Evolutionary conservation across 2,888 invertebrate genomes (phyloP), one percentile per base, ranked within the genome.

Genomic region (Eutolmus rufibarbis): DNA sequence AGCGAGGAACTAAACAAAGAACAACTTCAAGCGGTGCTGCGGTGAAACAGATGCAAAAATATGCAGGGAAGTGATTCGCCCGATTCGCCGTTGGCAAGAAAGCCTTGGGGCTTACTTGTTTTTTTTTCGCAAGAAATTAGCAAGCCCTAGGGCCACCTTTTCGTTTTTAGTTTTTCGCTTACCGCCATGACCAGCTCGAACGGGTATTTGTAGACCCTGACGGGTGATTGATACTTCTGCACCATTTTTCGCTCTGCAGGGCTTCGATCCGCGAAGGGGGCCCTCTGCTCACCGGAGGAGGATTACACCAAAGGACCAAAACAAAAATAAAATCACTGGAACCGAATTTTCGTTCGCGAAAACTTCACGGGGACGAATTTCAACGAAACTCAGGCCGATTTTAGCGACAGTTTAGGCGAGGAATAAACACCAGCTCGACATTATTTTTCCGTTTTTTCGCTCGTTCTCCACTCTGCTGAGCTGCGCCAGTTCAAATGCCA

Each of bases 121-220:
- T 40, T 8, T 78, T 19, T 40, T 34, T 34, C 34, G 31, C 19
- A 12, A 76, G 9, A 34, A 76, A 76, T 76, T 76, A 76, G 14
- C 23, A 9, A 23, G 9, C 19, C 28, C 8, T 66, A 66, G 4
- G 66, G 19, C 7, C 16, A 4, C 9, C 19, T 23, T 66, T 56
- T 56, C n/a, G 0, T 7, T 56, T 19, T 56, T 16, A 16, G 7
- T 56, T 28, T 74, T 76, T 86, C 37, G 31, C 97, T 95, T 93
- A 98, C 98, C 94, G 96, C 96, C 98, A 98, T 98, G 90, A 98
- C 97, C 93, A 98, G 95, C 93, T 98, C 98, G 93, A 98, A 98
- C 85, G 98, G 96, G 93, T 97, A 95, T 93, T 98, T 98, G 94
- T 98, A 98, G 90, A 98, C 97, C 94, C 98, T 95, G 86, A 98